Percentiles rank a stretch among this genome's conserved stretches.
phyloP scores from a whole-genome alignment of 1,140 invertebrate genomes.

The Halictus rubicundus region DNA sequence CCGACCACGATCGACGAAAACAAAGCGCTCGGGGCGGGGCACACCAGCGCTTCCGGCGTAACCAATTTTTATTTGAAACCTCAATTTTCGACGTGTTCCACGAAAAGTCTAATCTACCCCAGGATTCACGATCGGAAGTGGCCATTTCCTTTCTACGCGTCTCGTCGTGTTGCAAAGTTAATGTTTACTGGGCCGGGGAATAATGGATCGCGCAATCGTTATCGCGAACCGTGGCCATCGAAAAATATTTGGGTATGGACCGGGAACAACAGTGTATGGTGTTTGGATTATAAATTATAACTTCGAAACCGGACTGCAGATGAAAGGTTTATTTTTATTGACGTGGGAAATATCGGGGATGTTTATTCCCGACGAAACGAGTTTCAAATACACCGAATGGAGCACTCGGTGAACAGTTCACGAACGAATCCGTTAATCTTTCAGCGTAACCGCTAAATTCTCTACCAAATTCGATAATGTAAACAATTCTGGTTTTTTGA shows the following conservation, averaged over 20 bases:
- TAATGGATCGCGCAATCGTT: background rate
- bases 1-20: background rate
- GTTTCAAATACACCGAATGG: no score
- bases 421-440: no score
- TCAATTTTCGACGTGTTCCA: background rate
- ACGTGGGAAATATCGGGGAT: background rate
- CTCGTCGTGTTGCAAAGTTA: background rate
- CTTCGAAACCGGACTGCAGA: background rate
- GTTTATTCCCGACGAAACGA: background rate
- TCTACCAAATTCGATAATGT: no score
- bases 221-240: background rate
- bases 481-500: no score
- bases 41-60: background rate
- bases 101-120: background rate
- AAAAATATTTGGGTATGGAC: background rate
- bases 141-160: background rate
- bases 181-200: background rate
- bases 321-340: background rate
- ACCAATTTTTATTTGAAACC: conserved; percentile 1
- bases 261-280: background rate
- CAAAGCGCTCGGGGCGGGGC: background rate
- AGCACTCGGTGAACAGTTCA: no score
- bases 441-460: no score
- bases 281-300: background rate
- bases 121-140: background rate